Evolutionary conservation across 2,888 invertebrate species (phyloP), one percentile per base, ranked within the genome.

Genomic region (Melieria crassipennis): DNA sequence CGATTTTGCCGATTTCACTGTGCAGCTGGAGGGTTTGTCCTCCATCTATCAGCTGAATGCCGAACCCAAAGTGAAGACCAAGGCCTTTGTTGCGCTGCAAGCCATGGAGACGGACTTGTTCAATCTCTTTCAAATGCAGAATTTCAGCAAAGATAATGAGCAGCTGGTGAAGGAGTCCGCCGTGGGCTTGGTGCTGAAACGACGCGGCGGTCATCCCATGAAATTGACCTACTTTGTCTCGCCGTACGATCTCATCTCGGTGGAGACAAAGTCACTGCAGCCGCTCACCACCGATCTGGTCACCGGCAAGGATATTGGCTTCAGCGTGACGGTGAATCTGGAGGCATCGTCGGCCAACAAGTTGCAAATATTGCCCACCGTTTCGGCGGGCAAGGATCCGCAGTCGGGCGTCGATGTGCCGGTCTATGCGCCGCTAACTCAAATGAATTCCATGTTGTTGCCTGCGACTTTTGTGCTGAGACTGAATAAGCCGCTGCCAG

Each of bases 31-130:
- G 86, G 93, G 96, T 0, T 89, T 97, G 30, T 93, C 94, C 30
- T 94, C 96, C 13, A 96, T 98, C 72, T 98, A 98, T 86, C 95
- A 97, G 84, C 88, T 98, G 10, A 96, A 95, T 88, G 96, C 96
- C 9, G 98, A 98, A 82, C 97, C 97, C 84, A 97, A 96, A 87
- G 92, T 96, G 7, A 98, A 97, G 88, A 94, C 93, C 77, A 97
- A 97, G 88, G 97, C 97, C 3, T 97, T 95, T 83, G 93, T 94
- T 81, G 96, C 97, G 11, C 88, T 98, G 66, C 95, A 96, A 83
- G 95, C 96, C 48, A 89, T 98, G 79, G 98, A 98, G 88, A 91
- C 93, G 42, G 98, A 98, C 88, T 89, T 98, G 71, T 92, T 91
- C 77, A 92, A 92, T 65, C 86, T 97, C 76, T 93, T 93, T 55